Base-by-base conservation (phyloP, 2,888 invertebrate species). In the Nomada ferruginata region DNA sequence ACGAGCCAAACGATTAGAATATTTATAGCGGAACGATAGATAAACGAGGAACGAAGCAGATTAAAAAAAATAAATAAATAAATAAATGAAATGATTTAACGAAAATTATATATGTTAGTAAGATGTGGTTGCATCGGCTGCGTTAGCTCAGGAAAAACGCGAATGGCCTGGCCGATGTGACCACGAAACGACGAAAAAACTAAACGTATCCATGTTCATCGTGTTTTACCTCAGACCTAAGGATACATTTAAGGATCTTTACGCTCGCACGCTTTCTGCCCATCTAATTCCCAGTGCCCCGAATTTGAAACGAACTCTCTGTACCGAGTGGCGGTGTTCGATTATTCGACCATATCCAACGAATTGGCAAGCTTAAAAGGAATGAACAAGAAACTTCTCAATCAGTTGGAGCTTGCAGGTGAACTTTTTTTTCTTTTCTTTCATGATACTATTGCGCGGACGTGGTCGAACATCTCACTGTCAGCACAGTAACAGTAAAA, bases 181-280 rank as follows among this genome's bases (percentile, higher is more conserved):
- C 55, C 26, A 42, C n/a, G 65, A 66, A 79, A 76, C 68, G 69
- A 61, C 68, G 70, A 69, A 61, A 70, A 65, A 57, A 23, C 57
- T 50, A 75, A 55, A 75, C 73, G 79, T 72, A 68, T 72, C 80
- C 82, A 72, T 79, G 76, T 83, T 76, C 76, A 68, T 82, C 83
- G 76, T 79, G 79, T 79, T 79, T 82, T 82, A 78, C 75, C 66
- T 76, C 72, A 79, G 73, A 83, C 79, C 84, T 87, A 86, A 89
- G 84, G 70, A 83, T 89, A 83, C 47, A 64, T 83, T 82, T 82
- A 82, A 87, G 82, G 82, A 87, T 89, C 89, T 92, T 92, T 92
- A 92, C 91, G 90, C 92, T 92, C 92, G 92, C 91, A 91, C 90
- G 90, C 88, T 88, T 88, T 87, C 85, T 82, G 68, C 79, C 78